These are phyloP conservation scores for Carduelis carduelis DNA, from an alignment of 2,797 vertebrate species.

Conservation along the genomic window DNA sequence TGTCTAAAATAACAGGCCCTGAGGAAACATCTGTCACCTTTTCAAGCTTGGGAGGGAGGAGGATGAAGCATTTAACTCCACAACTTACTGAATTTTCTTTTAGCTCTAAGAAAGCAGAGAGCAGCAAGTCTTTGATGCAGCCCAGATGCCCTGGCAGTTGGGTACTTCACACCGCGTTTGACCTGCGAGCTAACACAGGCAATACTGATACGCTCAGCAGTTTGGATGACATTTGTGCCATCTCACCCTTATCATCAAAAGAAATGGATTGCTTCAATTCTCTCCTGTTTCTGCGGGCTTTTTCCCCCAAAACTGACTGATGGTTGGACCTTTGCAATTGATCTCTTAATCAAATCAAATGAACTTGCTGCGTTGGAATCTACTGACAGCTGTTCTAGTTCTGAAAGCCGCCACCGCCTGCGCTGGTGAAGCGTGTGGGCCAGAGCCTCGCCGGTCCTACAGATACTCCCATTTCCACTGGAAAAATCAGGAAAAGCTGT, in stretches of 20 bases:
- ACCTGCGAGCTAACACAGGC: not conserved
- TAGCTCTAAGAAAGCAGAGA: not conserved
- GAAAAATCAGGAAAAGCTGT: not conserved
- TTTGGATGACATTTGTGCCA: not conserved
- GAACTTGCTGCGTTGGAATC: not conserved
- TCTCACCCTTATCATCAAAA: not conserved
- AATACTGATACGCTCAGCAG: not conserved
- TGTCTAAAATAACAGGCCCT: constrained; percentile 60
- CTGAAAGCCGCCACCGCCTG: not conserved
- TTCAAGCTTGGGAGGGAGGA: constrained; percentile 22
- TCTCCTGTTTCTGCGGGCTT: not conserved
- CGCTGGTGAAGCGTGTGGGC: accelerated
- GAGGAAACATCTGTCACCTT: constrained; percentile 63
- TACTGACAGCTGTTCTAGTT: not conserved
- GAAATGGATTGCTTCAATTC: not conserved
- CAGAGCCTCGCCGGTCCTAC: not conserved
- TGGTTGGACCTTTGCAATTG: not conserved
- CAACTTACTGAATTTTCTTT: not conserved
- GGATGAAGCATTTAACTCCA: not conserved
- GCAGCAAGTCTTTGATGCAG: not conserved
- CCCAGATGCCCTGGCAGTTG: not conserved
- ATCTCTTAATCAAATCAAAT: not conserved
- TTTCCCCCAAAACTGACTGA: not conserved
- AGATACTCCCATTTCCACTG: not conserved
- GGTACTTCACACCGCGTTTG: not conserved